Evolutionary conservation across 2,797 vertebrate species (phyloP).

Genomic region (Silurus lanzhouensis): DNA sequence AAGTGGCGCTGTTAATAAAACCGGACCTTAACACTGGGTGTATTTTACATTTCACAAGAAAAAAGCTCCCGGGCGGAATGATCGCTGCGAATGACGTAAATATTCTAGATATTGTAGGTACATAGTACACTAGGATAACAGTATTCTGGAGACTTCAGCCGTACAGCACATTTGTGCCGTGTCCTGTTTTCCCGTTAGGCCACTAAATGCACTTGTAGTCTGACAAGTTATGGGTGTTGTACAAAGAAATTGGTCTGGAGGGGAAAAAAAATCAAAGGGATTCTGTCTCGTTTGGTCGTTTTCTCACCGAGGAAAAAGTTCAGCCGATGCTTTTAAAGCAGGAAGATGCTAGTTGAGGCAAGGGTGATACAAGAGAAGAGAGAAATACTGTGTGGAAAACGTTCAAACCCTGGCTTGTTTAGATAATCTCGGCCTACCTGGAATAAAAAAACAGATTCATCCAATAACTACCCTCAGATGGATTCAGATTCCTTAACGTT

Average conservation of each 20-base stretch:
- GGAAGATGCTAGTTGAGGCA: constrained; percentile 8
- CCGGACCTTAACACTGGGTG: not conserved
- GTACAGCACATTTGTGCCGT: not conserved
- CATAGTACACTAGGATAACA: not conserved
- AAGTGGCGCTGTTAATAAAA: constrained; percentile 3
- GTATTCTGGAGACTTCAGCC: not conserved
- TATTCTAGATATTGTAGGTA: not conserved
- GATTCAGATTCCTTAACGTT: constrained; percentile 14
- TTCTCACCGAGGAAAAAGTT: constrained; percentile 41
- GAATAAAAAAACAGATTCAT: not conserved
- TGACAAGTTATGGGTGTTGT: constrained; percentile 46
- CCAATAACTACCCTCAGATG: not conserved
- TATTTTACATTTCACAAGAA: not conserved
- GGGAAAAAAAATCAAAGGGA: constrained; percentile 17
- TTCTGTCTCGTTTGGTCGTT: constrained; percentile 33
- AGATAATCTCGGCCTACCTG: not conserved
- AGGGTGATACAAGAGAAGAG: not conserved
- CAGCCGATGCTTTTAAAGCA: constrained; percentile 30
- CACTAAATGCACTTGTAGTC: constrained; percentile 41
- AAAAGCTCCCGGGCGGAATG: not conserved
- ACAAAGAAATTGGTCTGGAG: constrained; percentile 41
- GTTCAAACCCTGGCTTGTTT: constrained; percentile 5
- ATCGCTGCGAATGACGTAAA: not conserved
- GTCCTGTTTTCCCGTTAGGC: constrained; percentile 25
- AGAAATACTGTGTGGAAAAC: not conserved